phyloP scores from a whole-genome alignment of 2,797 vertebrate genomes.

The Cichlasoma orientale region DNA sequence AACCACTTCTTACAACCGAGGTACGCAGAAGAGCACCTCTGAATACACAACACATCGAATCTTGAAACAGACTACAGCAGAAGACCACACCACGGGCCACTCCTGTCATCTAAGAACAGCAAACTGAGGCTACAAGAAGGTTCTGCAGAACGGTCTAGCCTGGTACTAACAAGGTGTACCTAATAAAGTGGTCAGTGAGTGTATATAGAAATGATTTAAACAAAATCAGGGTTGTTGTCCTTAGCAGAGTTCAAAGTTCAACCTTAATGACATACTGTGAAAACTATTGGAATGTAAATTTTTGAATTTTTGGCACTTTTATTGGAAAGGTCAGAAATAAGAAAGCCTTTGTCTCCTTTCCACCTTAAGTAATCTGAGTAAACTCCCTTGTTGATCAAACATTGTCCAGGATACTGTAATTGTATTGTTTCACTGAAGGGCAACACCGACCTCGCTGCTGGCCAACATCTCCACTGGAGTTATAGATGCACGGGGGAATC shows the following conservation, averaged over 20 bases:
- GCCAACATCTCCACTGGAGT: constrained; percentile 73
- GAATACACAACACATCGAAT: background rate
- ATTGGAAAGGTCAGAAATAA: background rate
- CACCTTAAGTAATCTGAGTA: background rate
- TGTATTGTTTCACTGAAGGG: background rate
- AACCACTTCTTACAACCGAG: background rate
- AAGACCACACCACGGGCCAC: background rate
- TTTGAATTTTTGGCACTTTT: background rate
- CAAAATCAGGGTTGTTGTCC: background rate
- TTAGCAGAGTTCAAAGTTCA: background rate
- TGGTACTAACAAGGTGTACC: background rate
- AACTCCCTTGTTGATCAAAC: background rate
- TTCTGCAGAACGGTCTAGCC: too few relatives aligned
- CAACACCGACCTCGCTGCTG: constrained; percentile 76
- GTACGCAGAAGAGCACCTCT: background rate
- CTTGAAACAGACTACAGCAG: too few relatives aligned
- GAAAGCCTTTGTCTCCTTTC: background rate
- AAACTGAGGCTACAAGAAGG: background rate
- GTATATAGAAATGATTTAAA: background rate
- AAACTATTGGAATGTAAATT: background rate
- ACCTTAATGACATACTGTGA: background rate
- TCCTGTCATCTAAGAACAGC: background rate
- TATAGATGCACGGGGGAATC: constrained; percentile 56
- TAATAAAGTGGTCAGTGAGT: background rate
- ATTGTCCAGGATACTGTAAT: too few relatives aligned